A percentile compares a stretch with the other conserved stretches of the same genome.
Evolutionary conservation across 1,140 invertebrate species (phyloP).

Genomic region (Drosophila guanche): DNA sequence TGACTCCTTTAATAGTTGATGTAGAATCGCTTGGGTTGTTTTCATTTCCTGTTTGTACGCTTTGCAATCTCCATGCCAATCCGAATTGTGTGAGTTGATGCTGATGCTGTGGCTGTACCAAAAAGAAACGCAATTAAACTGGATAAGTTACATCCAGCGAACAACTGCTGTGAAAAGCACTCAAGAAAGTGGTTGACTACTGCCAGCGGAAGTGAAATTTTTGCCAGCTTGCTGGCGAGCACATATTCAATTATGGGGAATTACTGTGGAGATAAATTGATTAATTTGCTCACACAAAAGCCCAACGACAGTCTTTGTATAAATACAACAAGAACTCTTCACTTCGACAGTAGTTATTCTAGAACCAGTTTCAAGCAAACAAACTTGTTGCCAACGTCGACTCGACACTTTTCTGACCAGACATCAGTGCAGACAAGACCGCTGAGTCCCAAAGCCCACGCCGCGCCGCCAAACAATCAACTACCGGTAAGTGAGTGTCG

Average conservation of each 20-base stretch:
- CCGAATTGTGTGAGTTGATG: background rate
- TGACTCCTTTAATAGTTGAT: slow-evolving; percentile 14
- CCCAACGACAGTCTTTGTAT: slow-evolving; percentile 43
- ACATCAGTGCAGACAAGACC: slow-evolving; percentile 3
- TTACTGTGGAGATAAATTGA: slow-evolving; percentile 70
- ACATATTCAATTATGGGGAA: slow-evolving; percentile 72
- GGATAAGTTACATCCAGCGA: slow-evolving; percentile 67
- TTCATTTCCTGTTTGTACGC: slow-evolving; percentile 23
- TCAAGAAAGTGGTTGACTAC: slow-evolving; percentile 60
- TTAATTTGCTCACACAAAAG: slow-evolving; percentile 55
- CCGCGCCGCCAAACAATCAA: slow-evolving; percentile 41
- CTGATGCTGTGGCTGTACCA: background rate
- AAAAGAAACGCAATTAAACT: slow-evolving; percentile 74
- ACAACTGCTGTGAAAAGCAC: slow-evolving; percentile 63
- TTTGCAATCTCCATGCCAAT: slow-evolving; percentile 1
- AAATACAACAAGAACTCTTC: slow-evolving; percentile 79
- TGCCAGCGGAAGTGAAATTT: slow-evolving; percentile 70
- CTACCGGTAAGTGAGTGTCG: slow-evolving; percentile 58
- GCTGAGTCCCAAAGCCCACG: slow-evolving; percentile 12
- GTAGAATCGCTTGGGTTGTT: slow-evolving; percentile 19
- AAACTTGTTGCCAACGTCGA: slow-evolving; percentile 48
- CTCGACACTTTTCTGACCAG: slow-evolving; percentile 5
- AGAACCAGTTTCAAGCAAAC: slow-evolving; percentile 76
- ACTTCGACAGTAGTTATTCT: slow-evolving; percentile 49
- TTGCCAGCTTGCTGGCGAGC: slow-evolving; percentile 31